Evolutionary conservation across 64 coral and sea anemone genomes (phyloP), one percentile per base, ranked within the genome.

Genomic region (Actinia tenebrosa): DNA sequence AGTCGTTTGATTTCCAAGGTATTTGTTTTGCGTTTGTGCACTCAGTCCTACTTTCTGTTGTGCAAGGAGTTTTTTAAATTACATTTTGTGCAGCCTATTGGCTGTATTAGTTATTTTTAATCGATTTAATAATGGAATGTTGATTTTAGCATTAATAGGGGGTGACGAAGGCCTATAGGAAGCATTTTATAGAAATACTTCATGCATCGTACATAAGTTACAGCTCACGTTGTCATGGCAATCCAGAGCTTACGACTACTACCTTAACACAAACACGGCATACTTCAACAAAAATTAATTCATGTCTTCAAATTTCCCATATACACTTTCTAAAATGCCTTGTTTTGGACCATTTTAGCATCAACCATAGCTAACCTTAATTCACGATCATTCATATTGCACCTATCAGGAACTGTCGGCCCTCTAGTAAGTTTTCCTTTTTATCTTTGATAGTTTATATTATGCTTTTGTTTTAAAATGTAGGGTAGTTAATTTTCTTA

Each of bases 401-500:
- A 8, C 63, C 69, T 75, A 30, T 75, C 3, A 75, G 26, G 3
- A 75, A 11, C 26, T 15, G 69, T 75, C 26, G 10, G 3, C 69
- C 69, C 69, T 30, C n/a, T 75, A 27, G n/a, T 75, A 25, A 30
- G 26, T 30, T 72, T 75, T 75, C 20, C 27, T 42, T 43, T 66
- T 75, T 75, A 75, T 7, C 69, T 75, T 75, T 75, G 26, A 75
- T 75, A 81, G 79, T 45, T 50, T 50, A 50, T 52, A 50, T 81
- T 47, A 53, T 50, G 19, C 15, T 53, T 50, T 50, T 37, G 15
- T 81, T 81, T 81, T 52, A 81, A 81, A 44, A 50, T 81, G 9
- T 81, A 81, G 79, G 10, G 7, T 79, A 79, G 3, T 81, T 81
- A 81, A 81, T 81, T 45, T 50, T 81, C 50, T 45, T 81, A 81